Base-by-base conservation (phyloP, 2,797 vertebrate species). In the Onychomys torridus region DNA sequence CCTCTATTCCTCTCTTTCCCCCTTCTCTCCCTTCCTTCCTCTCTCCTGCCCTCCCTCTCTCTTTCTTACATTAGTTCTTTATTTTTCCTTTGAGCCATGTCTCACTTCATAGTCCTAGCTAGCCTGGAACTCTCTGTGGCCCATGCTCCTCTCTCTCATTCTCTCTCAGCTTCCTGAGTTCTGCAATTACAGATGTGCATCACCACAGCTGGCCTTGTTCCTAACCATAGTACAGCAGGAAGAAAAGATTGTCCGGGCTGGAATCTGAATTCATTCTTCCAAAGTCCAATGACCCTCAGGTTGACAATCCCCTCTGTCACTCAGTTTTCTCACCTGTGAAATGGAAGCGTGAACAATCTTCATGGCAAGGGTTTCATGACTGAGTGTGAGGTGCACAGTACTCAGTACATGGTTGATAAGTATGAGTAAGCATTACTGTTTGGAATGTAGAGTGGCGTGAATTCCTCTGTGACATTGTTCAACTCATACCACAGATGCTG, bases 21-120 rank as follows among this genome's bases (percentile, higher is more conserved):
- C n/a, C 1, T 61, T 8, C 7, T 6, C 10, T 2, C 34, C 25
- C 17, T 8, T 10, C 25, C 4, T 27, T 17, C 4, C n/a, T 9
- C 2, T 10, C 12, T 6, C 14, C 14, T 8, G 2, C 23, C 8
- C 0, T 0, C 43, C 8, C 27, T 8, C 9, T 10, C 52, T 37
- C 52, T 14, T 6, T 57, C 52, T 37, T 57, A 4, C 11, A 27
- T 40, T 43, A 3, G 13, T 37, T 40, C 23, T 63, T 10, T 11
- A 1, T 46, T 6, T 1, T 6, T 1, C 3, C 32, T 65, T 59
- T 8, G 6, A 32, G 16, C 13, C 17, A 11, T 85, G 29, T 67
- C 63, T 85, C 43, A 52, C 32, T 52, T 85, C 32, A 16, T n/a
- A 16, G 43, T 21, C 32, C 83, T n/a, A 67, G 63, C 46, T 49